phyloP scores from a whole-genome alignment of 2,888 invertebrate species.

The Apodemia mormo region DNA sequence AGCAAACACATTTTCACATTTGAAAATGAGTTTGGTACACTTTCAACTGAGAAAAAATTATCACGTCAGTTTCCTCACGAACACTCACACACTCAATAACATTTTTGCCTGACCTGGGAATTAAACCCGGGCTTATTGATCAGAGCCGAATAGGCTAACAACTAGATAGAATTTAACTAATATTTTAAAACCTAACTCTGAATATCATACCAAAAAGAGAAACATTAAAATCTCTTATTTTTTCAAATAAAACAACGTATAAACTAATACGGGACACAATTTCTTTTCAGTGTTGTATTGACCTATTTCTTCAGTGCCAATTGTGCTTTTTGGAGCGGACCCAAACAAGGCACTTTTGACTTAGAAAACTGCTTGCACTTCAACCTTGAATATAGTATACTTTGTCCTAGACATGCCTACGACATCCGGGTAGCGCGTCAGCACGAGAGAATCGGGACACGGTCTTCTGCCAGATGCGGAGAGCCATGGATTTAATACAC shows the following conservation, averaged over 20 bases:
- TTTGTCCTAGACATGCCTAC: conserved; percentile 87
- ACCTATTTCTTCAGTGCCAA: conserved; percentile 17
- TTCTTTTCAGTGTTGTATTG: conserved; percentile 16
- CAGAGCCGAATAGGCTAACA: too few species aligned
- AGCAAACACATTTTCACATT: too few species aligned
- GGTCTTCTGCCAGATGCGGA: conserved; percentile 98
- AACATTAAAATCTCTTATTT: neutral
- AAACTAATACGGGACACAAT: neutral
- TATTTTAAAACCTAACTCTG: too few species aligned
- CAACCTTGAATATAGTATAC: conserved; percentile 1
- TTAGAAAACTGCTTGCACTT: conserved; percentile 8
- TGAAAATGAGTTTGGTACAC: too few species aligned
- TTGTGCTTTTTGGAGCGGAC: conserved; percentile 15
- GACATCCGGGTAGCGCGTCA: conserved; percentile 96
- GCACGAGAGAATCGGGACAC: conserved; percentile 98
- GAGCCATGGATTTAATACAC: conserved; percentile 98
- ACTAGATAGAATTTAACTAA: too few species aligned
- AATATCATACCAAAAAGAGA: too few species aligned
- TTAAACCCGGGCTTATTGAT: too few species aligned
- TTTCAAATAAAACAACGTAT: neutral
- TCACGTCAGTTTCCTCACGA: too few species aligned
- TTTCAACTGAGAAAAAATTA: too few species aligned
- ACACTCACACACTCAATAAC: too few species aligned
- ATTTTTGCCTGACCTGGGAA: too few species aligned
- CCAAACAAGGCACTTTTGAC: conserved; percentile 10